phyloP scores from a whole-genome alignment of 1,140 invertebrate species.

The Cotesia chilonis region DNA sequence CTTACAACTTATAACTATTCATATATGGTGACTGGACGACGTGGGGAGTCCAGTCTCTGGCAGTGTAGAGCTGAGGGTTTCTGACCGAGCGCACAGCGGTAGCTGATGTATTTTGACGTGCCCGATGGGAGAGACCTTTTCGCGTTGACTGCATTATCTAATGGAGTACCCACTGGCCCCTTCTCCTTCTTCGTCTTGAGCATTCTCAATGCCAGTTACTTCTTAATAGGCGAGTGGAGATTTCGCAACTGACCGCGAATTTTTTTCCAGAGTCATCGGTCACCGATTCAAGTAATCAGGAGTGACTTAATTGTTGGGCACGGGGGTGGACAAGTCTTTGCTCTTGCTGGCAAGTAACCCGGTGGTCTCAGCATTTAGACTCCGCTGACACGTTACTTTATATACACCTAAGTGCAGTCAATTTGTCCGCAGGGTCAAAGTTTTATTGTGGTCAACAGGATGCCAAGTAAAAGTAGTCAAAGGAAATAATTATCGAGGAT shows the following conservation, averaged over 20 bases:
- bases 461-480: too few relatives aligned
- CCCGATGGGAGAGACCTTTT: slow-evolving; percentile 50
- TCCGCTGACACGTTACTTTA: too few relatives aligned
- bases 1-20: too few relatives aligned
- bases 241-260: background rate
- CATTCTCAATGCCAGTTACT: background rate
- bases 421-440: too few relatives aligned
- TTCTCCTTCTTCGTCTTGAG: background rate
- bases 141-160: slow-evolving; percentile 62
- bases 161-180: slow-evolving; percentile 48
- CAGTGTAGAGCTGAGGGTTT: slow-evolving; percentile 47
- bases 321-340: background rate
- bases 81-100: slow-evolving; percentile 63
- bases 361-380: too few relatives aligned
- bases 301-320: slow-evolving; percentile 11
- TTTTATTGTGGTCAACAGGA: too few relatives aligned
- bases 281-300: background rate
- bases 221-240: background rate
- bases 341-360: too few relatives aligned
- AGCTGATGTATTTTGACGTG: slow-evolving; percentile 66
- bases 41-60: slow-evolving; percentile 57
- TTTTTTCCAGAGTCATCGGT: background rate
- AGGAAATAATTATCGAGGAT: too few relatives aligned
- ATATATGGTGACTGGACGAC: slow-evolving; percentile 47
- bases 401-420: too few relatives aligned